phyloP scores from a whole-genome alignment of 2,113 vertebrate genomes.

The Brienomyrus longianalis region DNA sequence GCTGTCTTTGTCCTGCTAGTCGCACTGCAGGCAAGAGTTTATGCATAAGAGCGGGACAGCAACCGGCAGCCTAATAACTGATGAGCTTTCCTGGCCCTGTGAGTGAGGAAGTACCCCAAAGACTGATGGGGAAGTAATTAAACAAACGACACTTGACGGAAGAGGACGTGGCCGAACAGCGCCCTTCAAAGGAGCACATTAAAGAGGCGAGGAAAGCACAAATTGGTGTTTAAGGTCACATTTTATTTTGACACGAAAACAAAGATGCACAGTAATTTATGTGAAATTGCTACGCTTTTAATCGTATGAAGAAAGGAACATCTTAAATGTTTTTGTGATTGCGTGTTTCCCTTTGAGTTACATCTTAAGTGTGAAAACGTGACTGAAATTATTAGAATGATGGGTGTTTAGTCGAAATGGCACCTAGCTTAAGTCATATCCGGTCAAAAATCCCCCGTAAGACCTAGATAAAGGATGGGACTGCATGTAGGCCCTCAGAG shows the following conservation, averaged over 20 bases:
- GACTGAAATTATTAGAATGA: not conserved
- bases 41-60: slow-evolving; percentile 27
- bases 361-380: not conserved
- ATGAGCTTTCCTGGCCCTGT: slow-evolving; percentile 30
- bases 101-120: slow-evolving; percentile 40
- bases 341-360: not conserved
- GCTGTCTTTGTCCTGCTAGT: slow-evolving; percentile 32
- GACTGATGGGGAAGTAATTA: slow-evolving; percentile 41
- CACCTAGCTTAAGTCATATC: slow-evolving; percentile 39
- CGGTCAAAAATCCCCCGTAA: slow-evolving; percentile 37
- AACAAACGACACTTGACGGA: slow-evolving; percentile 46
- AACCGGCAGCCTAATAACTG: slow-evolving; percentile 39
- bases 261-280: not conserved
- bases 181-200: slow-evolving; percentile 45
- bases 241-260: not conserved
- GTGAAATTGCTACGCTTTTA: not conserved
- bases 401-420: slow-evolving; percentile 36
- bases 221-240: not conserved
- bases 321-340: not conserved
- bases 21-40: slow-evolving; percentile 37
- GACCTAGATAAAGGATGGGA: slow-evolving; percentile 19
- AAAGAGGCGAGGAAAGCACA: slow-evolving; percentile 27
- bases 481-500: not conserved
- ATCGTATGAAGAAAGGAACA: not conserved
- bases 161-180: slow-evolving; percentile 62